Base-by-base conservation (phyloP, 2,113 vertebrate genomes). In the Toxotes chatareus region DNA sequence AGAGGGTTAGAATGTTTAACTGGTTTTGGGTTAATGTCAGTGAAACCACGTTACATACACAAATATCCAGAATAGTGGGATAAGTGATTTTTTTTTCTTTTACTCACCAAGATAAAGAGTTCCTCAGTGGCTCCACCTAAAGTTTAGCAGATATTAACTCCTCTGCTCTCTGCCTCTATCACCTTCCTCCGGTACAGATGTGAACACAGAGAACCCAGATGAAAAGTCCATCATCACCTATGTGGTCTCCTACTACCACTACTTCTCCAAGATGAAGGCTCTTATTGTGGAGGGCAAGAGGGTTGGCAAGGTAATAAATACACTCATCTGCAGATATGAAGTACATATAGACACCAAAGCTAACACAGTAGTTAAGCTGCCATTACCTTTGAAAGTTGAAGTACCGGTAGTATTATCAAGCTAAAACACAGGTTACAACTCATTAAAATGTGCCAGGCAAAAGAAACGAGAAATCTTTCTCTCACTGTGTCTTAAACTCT, bases 251-350 rank as follows among this genome's bases (percentile, higher is more conserved):
- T 99, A 97, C 92, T 99, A 99, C 89, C 98, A 99, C 87, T 99
- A 99, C 88, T 99, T 99, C 96, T 99, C 97, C 87, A 99, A 99
- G 94, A 99, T 99, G 98, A 99, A 99, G 93, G 98, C 97, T 3
- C 92, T 99, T 87, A 98, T 98, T 0, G 98, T 99, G 82, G 98
- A 99, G 80, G 98, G 98, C 64, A 99, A 99, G 87, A 94, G 98
- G 55, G 97, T 99, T 0, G 98, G 98, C 73, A 99, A 99, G 97
- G 98, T 99, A 91, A 86, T 0, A 5, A 9, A 36, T 11, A 31
- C 0, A 12, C 60, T 34, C 1, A 55, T 47, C 0, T 21, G 6
- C 31, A n/a, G 4, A 1, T 17, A 23, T 27, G 27, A 27, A 1
- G 27, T 51, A 51, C 17, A 51, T 51, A 9, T 51, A 34, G 60